phyloP scores from a whole-genome alignment of 2,113 vertebrate genomes.

The Otocyon megalotis region DNA sequence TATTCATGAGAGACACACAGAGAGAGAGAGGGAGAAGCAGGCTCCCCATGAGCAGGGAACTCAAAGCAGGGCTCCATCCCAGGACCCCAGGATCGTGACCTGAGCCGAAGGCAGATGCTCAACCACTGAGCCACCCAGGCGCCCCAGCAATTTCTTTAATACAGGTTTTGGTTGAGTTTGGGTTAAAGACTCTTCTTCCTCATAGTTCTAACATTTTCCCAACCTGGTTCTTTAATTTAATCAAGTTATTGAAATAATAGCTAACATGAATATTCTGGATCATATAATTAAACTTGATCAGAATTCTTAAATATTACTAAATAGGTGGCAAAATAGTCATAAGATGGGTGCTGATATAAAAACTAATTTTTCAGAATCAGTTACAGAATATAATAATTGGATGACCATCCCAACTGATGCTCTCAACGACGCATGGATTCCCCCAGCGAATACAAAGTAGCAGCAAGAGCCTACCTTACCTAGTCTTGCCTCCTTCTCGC shows the following conservation, averaged over 20 bases:
- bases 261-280: constrained; percentile 37
- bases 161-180: not conserved
- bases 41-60: too few species aligned
- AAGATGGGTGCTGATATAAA: not conserved
- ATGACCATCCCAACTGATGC: not conserved
- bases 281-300: constrained; percentile 44
- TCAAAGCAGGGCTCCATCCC: too few species aligned
- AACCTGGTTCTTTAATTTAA: constrained; percentile 56
- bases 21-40: too few species aligned
- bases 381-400: not conserved
- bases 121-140: too few species aligned
- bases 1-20: too few species aligned
- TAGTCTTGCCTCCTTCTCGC: not conserved
- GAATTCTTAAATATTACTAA: constrained; percentile 27
- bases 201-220: constrained; percentile 50
- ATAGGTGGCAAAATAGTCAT: not conserved
- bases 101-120: too few species aligned
- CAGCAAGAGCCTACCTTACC: not conserved
- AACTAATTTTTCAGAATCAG: not conserved
- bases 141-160: constrained; percentile 37
- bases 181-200: constrained; percentile 54
- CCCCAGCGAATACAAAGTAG: not conserved
- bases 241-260: not conserved
- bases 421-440: not conserved
- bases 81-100: too few species aligned